These are phyloP conservation scores for Leucophenga varia DNA, from an alignment of 1,140 invertebrate genomes.

Conservation along the genomic window DNA sequence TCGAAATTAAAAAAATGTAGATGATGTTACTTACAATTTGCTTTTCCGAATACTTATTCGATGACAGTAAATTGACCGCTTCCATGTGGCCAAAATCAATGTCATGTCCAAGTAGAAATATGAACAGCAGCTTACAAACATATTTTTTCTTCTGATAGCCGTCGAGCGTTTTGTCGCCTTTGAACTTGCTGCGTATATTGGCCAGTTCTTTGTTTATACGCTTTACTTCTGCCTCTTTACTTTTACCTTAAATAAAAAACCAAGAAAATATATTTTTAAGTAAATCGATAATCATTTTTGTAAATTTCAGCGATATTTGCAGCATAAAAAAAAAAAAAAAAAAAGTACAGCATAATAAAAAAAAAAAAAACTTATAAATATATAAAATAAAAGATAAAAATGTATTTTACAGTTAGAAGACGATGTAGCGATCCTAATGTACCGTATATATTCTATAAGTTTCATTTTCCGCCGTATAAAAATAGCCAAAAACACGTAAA, in stretches of 20 bases:
- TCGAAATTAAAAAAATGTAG: slow-evolving; percentile 4
- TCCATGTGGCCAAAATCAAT: slow-evolving; percentile 99
- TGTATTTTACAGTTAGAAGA: too few relatives aligned
- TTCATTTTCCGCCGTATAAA: too few relatives aligned
- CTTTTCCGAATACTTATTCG: slow-evolving; percentile 99
- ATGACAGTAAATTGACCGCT: slow-evolving; percentile 99
- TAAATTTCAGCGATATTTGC: too few relatives aligned
- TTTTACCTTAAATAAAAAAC: slow-evolving; percentile 84
- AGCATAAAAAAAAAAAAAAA: too few relatives aligned
- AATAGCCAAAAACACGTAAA: too few relatives aligned
- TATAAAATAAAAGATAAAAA: too few relatives aligned
- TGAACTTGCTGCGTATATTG: slow-evolving; percentile 99
- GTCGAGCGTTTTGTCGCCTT: slow-evolving; percentile 99
- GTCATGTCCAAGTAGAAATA: slow-evolving; percentile 98
- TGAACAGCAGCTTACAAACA: slow-evolving; percentile 99
- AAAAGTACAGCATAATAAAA: too few relatives aligned
- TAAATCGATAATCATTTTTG: too few relatives aligned
- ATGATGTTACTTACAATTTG: slow-evolving; percentile 86
- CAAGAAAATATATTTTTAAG: too few relatives aligned
- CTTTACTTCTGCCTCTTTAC: slow-evolving; percentile 99
- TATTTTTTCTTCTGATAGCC: slow-evolving; percentile 99
- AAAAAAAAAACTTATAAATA: too few relatives aligned
- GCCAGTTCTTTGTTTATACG: slow-evolving; percentile 99
- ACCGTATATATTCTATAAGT: too few relatives aligned
- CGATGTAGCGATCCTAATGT: too few relatives aligned